Evolutionary conservation across 2,797 vertebrate species (phyloP).

Genomic region (Acanthiza pusilla): DNA sequence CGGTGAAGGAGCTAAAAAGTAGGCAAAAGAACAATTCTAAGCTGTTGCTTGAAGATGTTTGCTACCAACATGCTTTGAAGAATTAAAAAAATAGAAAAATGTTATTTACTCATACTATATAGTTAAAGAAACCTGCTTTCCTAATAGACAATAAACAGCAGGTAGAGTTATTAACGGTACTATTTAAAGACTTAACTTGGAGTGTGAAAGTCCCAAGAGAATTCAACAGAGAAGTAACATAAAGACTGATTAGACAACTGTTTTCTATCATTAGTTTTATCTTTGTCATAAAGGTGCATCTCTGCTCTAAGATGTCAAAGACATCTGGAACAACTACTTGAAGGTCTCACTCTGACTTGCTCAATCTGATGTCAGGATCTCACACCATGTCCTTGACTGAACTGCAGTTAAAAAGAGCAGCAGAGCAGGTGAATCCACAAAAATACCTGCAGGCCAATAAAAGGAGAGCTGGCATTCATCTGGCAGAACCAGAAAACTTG

Average conservation of each 20-base stretch:
- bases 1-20: conserved; percentile 83
- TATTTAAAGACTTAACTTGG: neutral
- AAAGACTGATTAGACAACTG: neutral
- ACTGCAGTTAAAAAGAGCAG: neutral
- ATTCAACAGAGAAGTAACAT: neutral
- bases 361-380: neutral
- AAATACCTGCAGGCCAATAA: neutral
- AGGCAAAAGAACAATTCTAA: neutral
- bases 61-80: neutral
- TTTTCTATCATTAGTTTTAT: neutral
- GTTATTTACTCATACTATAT: neutral
- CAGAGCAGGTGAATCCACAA: neutral
- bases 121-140: neutral
- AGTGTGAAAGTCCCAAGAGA: neutral
- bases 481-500: neutral
- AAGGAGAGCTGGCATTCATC: neutral
- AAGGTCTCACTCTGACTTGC: neutral
- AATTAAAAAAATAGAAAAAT: neutral
- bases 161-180: neutral
- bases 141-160: neutral
- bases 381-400: neutral
- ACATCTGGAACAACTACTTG: neutral
- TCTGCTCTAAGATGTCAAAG: neutral
- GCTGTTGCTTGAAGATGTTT: neutral
- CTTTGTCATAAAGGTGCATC: neutral